Evolutionary conservation across 37 sponge, comb jelly and placozoan genomes (phyloP).

Genomic region (Bolinopsis microptera): DNA sequence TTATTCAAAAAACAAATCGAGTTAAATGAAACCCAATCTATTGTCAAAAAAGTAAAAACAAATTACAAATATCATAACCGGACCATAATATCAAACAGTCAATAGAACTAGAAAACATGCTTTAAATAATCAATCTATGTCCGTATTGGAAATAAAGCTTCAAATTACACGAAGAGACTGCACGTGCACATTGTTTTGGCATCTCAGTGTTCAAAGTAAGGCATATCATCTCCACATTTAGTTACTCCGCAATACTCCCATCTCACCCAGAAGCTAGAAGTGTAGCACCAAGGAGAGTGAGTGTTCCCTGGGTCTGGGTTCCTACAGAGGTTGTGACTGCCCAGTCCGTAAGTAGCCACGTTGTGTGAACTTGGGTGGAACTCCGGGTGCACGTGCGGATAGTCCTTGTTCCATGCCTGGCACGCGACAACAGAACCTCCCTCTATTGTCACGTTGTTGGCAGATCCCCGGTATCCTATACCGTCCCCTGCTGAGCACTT

Average conservation of each 20-base stretch:
- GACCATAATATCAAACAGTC: too few species aligned
- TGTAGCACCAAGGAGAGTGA: neutral
- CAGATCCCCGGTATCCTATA: conserved; percentile 26
- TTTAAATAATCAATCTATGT: too few species aligned
- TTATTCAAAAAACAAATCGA: too few species aligned
- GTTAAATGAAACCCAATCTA: too few species aligned
- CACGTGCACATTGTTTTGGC: too few species aligned
- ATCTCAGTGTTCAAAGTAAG: neutral
- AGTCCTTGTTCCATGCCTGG: conserved; percentile 43
- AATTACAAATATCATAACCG: too few species aligned
- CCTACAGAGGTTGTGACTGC: conserved; percentile 30
- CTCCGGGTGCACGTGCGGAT: conserved; percentile 10
- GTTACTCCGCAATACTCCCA: neutral
- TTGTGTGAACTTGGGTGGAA: conserved; percentile 14
- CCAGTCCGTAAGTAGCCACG: neutral
- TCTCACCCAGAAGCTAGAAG: neutral
- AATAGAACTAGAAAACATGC: too few species aligned
- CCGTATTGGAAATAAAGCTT: too few species aligned
- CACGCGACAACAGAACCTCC: neutral
- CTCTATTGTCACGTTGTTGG: neutral
- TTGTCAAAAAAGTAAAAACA: too few species aligned
- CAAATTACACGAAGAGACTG: too few species aligned
- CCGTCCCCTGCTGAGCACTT: neutral
- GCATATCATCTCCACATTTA: neutral
- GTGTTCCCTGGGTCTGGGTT: conserved; percentile 16